A percentile compares a stretch with the other conserved stretches of the same genome.
Conservation (phyloP, 2,113 vertebrate genomes). For the Nycticebus coucang region DNA sequence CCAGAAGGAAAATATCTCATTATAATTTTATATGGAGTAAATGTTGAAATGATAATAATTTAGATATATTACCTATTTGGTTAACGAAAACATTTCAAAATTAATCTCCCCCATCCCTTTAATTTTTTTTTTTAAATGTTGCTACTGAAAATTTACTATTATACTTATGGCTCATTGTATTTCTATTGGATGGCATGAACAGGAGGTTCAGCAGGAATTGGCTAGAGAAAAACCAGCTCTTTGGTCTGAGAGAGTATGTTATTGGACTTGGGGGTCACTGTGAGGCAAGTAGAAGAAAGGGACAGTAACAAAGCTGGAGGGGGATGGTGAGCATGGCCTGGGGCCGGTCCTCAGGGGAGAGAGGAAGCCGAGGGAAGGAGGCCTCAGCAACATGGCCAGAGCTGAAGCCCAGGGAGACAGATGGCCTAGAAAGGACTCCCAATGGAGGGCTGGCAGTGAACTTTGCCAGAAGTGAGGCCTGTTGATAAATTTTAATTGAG, state of each 20-base stretch:
- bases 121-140: not conserved
- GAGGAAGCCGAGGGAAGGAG: not conserved
- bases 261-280: not conserved
- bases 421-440: not conserved
- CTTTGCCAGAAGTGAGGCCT: not conserved
- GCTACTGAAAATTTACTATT: not conserved
- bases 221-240: not conserved
- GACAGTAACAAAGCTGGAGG: not conserved
- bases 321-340: not conserved
- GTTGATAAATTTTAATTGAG: not conserved
- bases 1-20: not conserved
- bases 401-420: not conserved
- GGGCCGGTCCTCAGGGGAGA: not conserved
- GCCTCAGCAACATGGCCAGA: not conserved
- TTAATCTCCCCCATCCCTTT: not conserved
- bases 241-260: not conserved
- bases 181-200: fast-evolving
- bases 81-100: not conserved
- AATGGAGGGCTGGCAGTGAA: not conserved
- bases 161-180: not conserved
- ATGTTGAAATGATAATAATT: not conserved
- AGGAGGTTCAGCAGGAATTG: not conserved
- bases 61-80: not conserved
- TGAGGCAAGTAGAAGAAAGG: not conserved
- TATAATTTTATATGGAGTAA: not conserved